Evolutionary conservation across 2,888 invertebrate species (phyloP).

Genomic region (Lysandra bellargus): DNA sequence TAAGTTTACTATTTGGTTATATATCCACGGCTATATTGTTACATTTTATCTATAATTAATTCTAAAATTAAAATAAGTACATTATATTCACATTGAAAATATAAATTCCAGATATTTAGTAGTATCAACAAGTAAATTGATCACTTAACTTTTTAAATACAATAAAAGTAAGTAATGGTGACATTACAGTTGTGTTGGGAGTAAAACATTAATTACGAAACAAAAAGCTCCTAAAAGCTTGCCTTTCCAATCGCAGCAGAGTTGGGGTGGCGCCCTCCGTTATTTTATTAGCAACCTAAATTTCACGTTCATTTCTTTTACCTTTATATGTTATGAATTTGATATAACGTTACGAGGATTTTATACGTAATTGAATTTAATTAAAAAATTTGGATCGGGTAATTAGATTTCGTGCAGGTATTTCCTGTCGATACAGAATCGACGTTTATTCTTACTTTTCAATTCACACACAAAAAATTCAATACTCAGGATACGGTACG

Average conservation of each 20-base stretch:
- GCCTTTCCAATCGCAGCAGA: conserved; percentile 70
- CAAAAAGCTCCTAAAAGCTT: conserved; percentile 79
- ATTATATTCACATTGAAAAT: not conserved
- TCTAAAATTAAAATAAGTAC: no score
- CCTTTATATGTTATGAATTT: conserved; percentile 36
- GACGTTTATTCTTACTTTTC: not conserved
- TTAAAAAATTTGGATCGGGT: conserved; percentile 5
- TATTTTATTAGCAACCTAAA: conserved; percentile 67
- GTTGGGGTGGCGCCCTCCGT: conserved; percentile 74
- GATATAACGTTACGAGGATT: conserved; percentile 26
- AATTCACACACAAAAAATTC: not conserved
- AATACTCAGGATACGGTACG: not conserved
- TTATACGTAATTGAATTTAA: conserved; percentile 22
- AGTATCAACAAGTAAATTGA: not conserved
- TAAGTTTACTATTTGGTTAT: no score
- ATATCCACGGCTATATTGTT: no score
- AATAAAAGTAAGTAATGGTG: conserved; percentile 25
- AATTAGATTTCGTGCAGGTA: not conserved
- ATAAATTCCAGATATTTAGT: not conserved
- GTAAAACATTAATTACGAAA: conserved; percentile 69
- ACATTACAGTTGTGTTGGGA: conserved; percentile 36
- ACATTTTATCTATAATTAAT: no score
- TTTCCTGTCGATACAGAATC: not conserved
- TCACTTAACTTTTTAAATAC: conserved; percentile 2
- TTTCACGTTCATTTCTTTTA: conserved; percentile 58